Evolutionary conservation across 2,113 vertebrate species (phyloP).

Genomic region (Prunella fulvescens): DNA sequence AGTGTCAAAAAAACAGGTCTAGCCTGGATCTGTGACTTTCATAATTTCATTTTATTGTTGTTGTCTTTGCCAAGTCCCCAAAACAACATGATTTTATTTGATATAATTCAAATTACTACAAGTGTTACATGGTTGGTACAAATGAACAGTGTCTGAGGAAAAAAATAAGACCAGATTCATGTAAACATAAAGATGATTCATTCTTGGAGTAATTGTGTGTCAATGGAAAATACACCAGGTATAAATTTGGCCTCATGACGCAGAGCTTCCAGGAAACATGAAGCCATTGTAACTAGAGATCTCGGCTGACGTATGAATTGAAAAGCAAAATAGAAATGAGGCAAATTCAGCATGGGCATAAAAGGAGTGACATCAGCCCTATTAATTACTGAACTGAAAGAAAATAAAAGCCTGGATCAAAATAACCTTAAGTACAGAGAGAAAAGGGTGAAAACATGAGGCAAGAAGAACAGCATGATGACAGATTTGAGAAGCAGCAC

Average conservation of each 20-base stretch:
- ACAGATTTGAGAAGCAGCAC: conserved; percentile 5
- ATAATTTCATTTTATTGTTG: neutral
- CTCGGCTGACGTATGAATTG: conserved; percentile 46
- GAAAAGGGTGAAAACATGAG: conserved; percentile 29
- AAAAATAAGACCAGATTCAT: conserved; percentile 8
- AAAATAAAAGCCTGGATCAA: conserved; percentile 35
- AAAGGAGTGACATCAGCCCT: conserved; percentile 14
- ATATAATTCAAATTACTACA: neutral
- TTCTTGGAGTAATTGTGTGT: conserved; percentile 37
- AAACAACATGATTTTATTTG: conserved; percentile 22
- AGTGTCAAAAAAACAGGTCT: neutral
- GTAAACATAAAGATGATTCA: conserved; percentile 42
- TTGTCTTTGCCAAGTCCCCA: neutral
- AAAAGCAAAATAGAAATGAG: conserved; percentile 46
- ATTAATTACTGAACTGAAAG: conserved; percentile 43
- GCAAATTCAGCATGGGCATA: conserved; percentile 14
- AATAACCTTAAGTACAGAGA: conserved; percentile 27
- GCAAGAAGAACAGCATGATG: neutral
- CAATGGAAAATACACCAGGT: conserved; percentile 22
- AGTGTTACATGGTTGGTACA: neutral
- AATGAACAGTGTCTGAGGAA: neutral
- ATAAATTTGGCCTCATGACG: conserved; percentile 28
- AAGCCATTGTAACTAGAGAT: conserved; percentile 55
- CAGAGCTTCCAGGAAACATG: conserved; percentile 61
- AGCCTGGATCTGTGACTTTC: neutral